Base-by-base conservation (phyloP, 2,113 vertebrate species). In the Bagarius yarrelli region DNA sequence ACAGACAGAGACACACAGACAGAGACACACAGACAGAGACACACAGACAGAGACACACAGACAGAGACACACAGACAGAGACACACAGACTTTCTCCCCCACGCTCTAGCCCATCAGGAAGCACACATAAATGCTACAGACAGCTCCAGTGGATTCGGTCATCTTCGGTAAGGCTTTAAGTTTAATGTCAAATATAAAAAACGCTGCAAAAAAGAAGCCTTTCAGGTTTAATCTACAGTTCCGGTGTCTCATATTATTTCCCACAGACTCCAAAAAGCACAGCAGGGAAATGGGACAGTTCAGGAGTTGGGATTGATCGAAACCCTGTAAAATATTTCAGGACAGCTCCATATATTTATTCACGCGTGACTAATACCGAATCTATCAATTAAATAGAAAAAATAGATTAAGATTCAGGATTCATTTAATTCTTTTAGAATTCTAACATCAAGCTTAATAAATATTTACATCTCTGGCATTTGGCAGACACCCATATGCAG, bases 121-220 rank as follows among this genome's bases (percentile, higher is more conserved):
- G 55, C 25, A 11, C 32, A 72, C 25, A 27, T 11, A 36, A 89
- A 89, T 78, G 83, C 80, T 81, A 85, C 88, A 91, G 80, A 85
- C 89, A 89, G 88, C 85, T 85, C 75, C 76, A 90, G 91, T 90
- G 90, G 91, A 90, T 86, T 81, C 61, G 21, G 82, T 89, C 84
- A 78, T 88, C 83, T 83, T 87, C 76, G 64, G 86, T 88, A 93
- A 91, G 91, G 91, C 90, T 91, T 91, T 80, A 81, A 84, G 87
- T 87, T 89, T 61, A 32, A 71, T 84, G 56, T 86, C 87, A 88
- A 80, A 84, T 83, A 53, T 84, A 55, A 66, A 40, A 73, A 75
- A 52, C 81, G 75, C 83, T 83, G 75, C 83, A 74, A 80, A 78
- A 0, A 30, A 21, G 53, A 36, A 70, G 60, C 72, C 66, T 44